Percentiles rank a stretch among this genome's conserved stretches.
Evolutionary conservation across 1,140 invertebrate genomes (phyloP).

Genomic region (Prorops nasuta): DNA sequence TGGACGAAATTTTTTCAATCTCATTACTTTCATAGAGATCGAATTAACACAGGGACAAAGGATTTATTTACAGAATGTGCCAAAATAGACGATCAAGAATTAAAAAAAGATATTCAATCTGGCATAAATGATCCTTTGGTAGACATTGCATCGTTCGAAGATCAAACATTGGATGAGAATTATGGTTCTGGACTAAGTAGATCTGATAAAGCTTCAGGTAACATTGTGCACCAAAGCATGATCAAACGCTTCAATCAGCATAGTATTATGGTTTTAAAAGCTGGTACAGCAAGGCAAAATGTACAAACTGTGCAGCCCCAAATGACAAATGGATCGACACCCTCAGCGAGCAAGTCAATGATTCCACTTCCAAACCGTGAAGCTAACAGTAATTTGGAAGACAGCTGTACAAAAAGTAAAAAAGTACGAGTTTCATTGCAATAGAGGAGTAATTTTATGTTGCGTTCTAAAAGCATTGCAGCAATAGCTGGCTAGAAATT

Average conservation of each 20-base stretch:
- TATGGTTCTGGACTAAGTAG: conserved; percentile 63
- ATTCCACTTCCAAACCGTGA: no score
- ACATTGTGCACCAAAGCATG: conserved; percentile 86
- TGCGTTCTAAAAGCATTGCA: no score
- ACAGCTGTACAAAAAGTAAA: conserved; percentile 48
- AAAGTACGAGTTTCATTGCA: conserved; percentile 32
- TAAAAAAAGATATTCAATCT: conserved; percentile 75
- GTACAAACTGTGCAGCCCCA: conserved; percentile 38
- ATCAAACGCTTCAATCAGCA: conserved; percentile 97
- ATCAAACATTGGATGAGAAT: conserved; percentile 70
- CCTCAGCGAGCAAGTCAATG: conserved; percentile 39
- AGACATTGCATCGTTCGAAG: conserved; percentile 77
- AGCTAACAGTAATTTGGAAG: conserved; percentile 15
- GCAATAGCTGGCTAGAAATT: no score
- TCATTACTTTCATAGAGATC: conserved; percentile 98
- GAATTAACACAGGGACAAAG: conserved; percentile 83
- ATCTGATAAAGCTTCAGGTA: conserved; percentile 61
- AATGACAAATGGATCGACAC: conserved; percentile 49
- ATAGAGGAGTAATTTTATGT: background rate
- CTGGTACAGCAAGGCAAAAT: conserved; percentile 58
- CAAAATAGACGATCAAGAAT: conserved; percentile 88
- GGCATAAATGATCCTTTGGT: conserved; percentile 78
- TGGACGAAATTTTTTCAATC: conserved; percentile 99
- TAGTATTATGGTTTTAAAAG: conserved; percentile 93
- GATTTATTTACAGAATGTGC: conserved; percentile 97